phyloP scores from a whole-genome alignment of 2,797 vertebrate species.

The Gallinago solitaria region DNA sequence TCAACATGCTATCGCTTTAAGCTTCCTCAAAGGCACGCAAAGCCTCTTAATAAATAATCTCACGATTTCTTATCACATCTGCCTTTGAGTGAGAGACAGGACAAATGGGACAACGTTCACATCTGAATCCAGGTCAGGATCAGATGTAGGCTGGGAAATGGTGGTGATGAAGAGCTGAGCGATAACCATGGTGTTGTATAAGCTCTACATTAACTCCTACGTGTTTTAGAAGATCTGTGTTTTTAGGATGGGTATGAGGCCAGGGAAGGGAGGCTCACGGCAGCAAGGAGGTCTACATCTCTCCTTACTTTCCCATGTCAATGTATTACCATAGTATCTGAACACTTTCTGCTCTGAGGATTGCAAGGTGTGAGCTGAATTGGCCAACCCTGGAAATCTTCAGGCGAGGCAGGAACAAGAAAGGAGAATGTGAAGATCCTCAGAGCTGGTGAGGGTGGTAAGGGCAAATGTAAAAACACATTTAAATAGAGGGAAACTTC shows the following conservation, averaged over 20 bases:
- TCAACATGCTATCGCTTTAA: not conserved
- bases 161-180: not conserved
- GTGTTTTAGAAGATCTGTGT: not conserved
- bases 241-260: not conserved
- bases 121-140: conserved; percentile 44
- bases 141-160: not conserved
- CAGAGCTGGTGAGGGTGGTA: not conserved
- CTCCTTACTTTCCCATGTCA: not conserved
- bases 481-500: not conserved
- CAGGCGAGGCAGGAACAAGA: not conserved
- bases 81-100: conserved; percentile 22
- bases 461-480: not conserved
- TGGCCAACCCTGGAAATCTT: not conserved
- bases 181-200: not conserved
- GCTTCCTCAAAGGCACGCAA: conserved; percentile 20
- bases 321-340: not conserved
- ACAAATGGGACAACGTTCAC: not conserved
- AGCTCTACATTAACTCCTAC: not conserved
- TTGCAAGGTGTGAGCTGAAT: not conserved
- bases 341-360: not conserved
- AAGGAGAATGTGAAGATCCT: not conserved
- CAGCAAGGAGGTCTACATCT: not conserved
- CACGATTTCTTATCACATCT: conserved; percentile 30
- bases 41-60: conserved; percentile 51
- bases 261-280: not conserved